Evolutionary conservation across 2,888 invertebrate genomes (phyloP), one percentile per base, ranked within the genome.

Genomic region (Netelia fuscicornis): DNA sequence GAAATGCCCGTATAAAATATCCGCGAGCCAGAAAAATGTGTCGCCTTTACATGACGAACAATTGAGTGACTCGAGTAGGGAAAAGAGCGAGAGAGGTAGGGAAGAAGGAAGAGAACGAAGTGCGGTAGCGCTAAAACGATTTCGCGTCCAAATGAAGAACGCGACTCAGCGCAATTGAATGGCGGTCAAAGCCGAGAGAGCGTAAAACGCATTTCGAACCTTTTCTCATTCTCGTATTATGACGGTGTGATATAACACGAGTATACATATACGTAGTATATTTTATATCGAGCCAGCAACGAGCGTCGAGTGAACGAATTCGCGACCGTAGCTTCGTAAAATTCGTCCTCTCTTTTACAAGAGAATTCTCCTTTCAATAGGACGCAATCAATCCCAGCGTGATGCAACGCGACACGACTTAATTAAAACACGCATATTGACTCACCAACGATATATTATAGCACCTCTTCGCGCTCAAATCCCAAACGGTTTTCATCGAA

Each of bases 361-460:
- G 71, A 76, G 6, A 68, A 81, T 42, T 72, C 65, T 70, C 42
- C 60, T 75, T 70, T 80, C 56, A 85, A 82, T 82, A 37, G 72
- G 64, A 83, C 67, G 76, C 83, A 80, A 85, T 85, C 75, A 82
- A 85, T 76, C 65, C 44, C 42, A n/a, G 52, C 30, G 60, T 17
- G 23, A 25, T n/a, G 23, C 25, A 52, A 60, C 52, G 20, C 42
- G 13, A 67, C 9, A 17, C 62, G 56, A 80, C 37, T 70, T 64
- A 85, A 82, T 85, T 83, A 82, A 72, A 77, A 62, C 72, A 80
- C 80, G 75, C 72, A 77, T 83, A 83, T 83, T 83, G 76, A 79
- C 68, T 71, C 23, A 48, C 54, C 54, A 10, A 37, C 64, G 56
- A 11, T 71, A 65, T 52, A n/a, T 44, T 52, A 48, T 13, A 65